Conservation (phyloP, 2,797 vertebrate genomes). For the Propithecus perrieri region DNA sequence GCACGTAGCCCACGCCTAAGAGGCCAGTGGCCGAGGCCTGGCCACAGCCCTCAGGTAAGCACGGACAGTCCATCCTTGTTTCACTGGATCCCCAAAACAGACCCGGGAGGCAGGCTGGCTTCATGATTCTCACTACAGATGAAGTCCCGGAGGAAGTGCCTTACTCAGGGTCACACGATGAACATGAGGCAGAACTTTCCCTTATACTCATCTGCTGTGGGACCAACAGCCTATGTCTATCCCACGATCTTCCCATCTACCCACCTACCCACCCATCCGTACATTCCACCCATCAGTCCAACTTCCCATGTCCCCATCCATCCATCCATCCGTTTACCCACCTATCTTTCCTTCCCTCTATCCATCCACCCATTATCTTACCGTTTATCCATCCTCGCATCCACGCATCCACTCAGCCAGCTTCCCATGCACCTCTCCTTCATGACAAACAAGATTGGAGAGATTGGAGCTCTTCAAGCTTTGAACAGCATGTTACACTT, state of each 20-base stretch:
- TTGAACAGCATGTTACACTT: not conserved
- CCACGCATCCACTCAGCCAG: not conserved
- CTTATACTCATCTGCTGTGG: not conserved
- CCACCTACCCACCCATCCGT: not conserved
- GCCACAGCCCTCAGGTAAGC: not conserved
- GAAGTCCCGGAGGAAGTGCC: not conserved
- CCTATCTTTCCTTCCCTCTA: not conserved
- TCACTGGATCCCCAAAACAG: not conserved
- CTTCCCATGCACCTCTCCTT: not conserved
- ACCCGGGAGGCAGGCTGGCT: not conserved
- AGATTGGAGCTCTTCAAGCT: not conserved
- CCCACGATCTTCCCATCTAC: no score
- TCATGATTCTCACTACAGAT: not conserved
- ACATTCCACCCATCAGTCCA: no score
- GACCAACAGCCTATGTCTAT: not conserved
- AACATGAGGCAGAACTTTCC: not conserved
- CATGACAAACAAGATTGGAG: not conserved
- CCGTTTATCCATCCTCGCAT: not conserved
- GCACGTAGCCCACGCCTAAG: fast-evolving
- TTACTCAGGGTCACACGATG: not conserved
- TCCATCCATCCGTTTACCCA: not conserved
- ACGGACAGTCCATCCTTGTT: not conserved
- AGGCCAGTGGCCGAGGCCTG: not conserved
- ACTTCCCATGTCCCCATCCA: not conserved
- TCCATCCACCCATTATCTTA: not conserved